A percentile compares a stretch with the other conserved stretches of the same genome.
These are phyloP conservation scores for Otolemur crassicaudatus DNA, from an alignment of 2,797 vertebrate genomes.

Conservation along the genomic window DNA sequence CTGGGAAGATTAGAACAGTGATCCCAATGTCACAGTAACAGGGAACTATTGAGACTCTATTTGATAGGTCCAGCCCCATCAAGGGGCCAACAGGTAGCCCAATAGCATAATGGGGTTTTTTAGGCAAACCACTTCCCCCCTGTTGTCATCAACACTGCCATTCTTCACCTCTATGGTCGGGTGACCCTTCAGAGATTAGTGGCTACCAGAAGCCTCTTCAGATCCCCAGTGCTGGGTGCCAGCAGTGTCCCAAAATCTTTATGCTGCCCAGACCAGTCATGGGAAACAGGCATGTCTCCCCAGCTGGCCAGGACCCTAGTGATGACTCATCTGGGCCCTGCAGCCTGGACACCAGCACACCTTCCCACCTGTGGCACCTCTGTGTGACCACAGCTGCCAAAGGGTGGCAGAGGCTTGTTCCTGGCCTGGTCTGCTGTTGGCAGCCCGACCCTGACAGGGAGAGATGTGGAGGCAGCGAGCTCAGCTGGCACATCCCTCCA, in stretches of 20 bases:
- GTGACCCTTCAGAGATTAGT: not conserved
- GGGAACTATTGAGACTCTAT: not conserved
- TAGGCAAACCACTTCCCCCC: not conserved
- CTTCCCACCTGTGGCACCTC: not conserved
- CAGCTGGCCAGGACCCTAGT: not conserved
- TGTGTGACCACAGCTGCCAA: not conserved
- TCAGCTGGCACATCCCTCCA: fast-evolving
- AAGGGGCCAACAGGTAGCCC: not conserved
- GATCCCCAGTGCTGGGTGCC: not conserved
- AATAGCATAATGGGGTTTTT: not conserved
- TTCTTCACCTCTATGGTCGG: not conserved
- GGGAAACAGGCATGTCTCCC: not conserved
- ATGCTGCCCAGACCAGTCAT: not conserved
- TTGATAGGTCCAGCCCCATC: not conserved
- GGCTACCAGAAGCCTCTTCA: not conserved
- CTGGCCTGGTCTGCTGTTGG: not conserved
- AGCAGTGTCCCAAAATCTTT: not conserved
- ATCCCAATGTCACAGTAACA: not conserved
- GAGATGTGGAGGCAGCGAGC: fast-evolving
- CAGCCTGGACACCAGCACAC: not conserved
- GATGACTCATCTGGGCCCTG: conserved; percentile 25
- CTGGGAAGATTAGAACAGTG: not conserved
- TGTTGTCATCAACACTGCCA: not conserved
- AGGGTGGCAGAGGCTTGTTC: not conserved
- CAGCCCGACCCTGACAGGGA: not conserved